These are phyloP conservation scores for Pangasius djambal DNA, from an alignment of 2,797 vertebrate species.

Conservation along the genomic window DNA sequence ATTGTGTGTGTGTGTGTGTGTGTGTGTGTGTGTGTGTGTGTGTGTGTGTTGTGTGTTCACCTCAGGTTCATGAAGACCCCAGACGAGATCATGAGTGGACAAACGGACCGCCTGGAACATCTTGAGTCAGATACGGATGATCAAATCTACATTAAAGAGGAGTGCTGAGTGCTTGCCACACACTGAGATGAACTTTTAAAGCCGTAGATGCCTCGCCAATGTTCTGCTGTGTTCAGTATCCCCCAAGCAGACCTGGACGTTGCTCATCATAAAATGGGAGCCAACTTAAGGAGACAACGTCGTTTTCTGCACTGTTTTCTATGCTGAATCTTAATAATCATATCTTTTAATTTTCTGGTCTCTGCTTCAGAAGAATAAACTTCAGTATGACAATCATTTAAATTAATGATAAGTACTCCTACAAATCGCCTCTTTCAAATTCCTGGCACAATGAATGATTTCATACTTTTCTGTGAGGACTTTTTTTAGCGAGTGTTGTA, in stretches of 20 bases:
- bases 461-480: constrained; percentile 60
- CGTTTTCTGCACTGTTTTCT: constrained; percentile 45
- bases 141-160: constrained; percentile 94
- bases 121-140: constrained; percentile 95
- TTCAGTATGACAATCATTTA: constrained; percentile 55
- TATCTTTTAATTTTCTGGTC: constrained; percentile 40
- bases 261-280: constrained; percentile 23
- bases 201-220: constrained; percentile 61
- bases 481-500: constrained; percentile 63
- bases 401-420: constrained; percentile 47
- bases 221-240: constrained; percentile 45
- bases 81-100: constrained; percentile 97
- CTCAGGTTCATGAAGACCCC: constrained; percentile 98
- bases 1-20: accelerated
- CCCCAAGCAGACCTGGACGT: constrained; percentile 12
- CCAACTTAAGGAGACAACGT: constrained; percentile 15
- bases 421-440: constrained; percentile 40
- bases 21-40: background rate
- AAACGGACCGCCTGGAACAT: constrained; percentile 93
- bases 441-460: constrained; percentile 65
- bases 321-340: constrained; percentile 37
- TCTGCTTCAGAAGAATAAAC: constrained; percentile 36
- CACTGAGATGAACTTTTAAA: constrained; percentile 64
- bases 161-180: constrained; percentile 79
- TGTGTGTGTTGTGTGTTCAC: background rate